Percentiles rank a stretch among this genome's conserved stretches.
Evolutionary conservation across 2,113 vertebrate genomes (phyloP).

Genomic region (Ochotona curzoniae): DNA sequence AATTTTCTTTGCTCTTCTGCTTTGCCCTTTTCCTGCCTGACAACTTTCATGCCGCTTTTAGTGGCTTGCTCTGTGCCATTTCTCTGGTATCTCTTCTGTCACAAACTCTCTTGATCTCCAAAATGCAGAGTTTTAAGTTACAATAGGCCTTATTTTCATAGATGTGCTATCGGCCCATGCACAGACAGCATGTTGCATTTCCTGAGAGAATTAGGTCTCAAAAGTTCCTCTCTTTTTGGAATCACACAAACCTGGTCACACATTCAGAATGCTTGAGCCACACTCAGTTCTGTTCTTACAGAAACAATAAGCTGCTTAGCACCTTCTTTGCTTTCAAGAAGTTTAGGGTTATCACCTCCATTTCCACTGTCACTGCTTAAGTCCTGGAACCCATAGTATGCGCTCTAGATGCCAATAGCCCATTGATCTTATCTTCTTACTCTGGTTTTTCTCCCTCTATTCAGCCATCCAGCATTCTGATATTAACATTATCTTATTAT

Average conservation of each 20-base stretch:
- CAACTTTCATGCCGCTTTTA: too few relatives aligned
- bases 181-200: neutral
- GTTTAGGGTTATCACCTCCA: too few relatives aligned
- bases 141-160: neutral
- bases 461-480: neutral
- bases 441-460: neutral
- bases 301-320: neutral
- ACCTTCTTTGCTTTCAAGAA: neutral
- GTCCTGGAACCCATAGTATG: neutral
- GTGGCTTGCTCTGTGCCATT: neutral
- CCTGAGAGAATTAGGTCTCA: neutral
- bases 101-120: neutral
- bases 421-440: neutral
- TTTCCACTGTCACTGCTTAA: neutral
- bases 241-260: neutral
- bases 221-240: neutral
- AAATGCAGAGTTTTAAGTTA: neutral
- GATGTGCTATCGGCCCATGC: neutral
- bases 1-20: neutral
- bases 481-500: neutral
- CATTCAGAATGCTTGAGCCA: neutral
- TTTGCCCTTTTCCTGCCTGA: too few relatives aligned
- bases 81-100: neutral
- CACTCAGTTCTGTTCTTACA: neutral
- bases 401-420: neutral